Conservation (phyloP, 2,888 invertebrate species). For the Stenurella melanura region DNA sequence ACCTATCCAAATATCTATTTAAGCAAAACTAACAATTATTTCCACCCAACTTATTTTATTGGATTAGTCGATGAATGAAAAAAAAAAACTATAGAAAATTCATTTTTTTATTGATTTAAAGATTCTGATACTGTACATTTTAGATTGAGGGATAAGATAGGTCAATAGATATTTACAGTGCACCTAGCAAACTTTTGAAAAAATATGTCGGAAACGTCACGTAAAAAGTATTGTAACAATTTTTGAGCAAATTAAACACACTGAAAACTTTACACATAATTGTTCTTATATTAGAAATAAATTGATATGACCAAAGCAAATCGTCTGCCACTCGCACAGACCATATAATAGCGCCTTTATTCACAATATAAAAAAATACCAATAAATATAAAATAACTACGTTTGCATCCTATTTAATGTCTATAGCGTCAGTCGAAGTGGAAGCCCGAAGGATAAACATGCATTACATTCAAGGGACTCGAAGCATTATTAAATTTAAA, state of each 20-base stretch:
- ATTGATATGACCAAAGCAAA: constrained; percentile 32
- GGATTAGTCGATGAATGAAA: constrained; percentile 8
- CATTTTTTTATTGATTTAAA: constrained; percentile 48
- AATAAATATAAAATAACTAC: constrained; percentile 53
- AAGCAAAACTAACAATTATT: too few species aligned
- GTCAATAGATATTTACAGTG: constrained; percentile 53
- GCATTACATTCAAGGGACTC: constrained; percentile 58
- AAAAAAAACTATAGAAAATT: constrained; percentile 36
- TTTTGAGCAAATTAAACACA: constrained; percentile 53
- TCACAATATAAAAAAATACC: constrained; percentile 42
- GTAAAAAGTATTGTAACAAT: constrained; percentile 42
- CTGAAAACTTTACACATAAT: constrained; percentile 39
- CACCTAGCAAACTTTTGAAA: constrained; percentile 48
- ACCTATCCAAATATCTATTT: too few species aligned
- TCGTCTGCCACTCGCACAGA: constrained; percentile 11
- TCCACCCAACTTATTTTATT: too few species aligned
- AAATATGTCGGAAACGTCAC: constrained; percentile 49
- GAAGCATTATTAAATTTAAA: constrained; percentile 50
- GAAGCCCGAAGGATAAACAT: constrained; percentile 63
- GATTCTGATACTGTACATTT: constrained; percentile 53
- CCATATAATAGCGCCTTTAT: constrained; percentile 34
- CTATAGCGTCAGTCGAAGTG: constrained; percentile 60
- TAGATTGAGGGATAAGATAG: constrained; percentile 51
- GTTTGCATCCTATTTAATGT: constrained; percentile 48
- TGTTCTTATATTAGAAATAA: constrained; percentile 26